phyloP scores from a whole-genome alignment of 2,888 invertebrate species.

The Nymphalis polychloros region DNA sequence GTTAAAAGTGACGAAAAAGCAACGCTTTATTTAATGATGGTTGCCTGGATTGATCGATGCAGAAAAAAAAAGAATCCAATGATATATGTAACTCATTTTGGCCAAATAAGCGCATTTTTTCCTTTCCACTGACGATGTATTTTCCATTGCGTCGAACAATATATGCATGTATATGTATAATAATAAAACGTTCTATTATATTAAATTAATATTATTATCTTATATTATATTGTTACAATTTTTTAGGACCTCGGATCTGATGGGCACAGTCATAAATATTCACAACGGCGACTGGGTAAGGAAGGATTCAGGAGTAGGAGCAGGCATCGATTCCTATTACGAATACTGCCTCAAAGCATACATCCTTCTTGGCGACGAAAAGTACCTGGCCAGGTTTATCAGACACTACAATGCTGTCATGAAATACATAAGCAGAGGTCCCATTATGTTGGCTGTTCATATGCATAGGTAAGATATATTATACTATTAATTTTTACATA shows the following conservation, averaged over 20 bases:
- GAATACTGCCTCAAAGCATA: slow-evolving; percentile 99
- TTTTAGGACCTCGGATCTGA: slow-evolving; percentile 87
- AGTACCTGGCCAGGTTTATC: slow-evolving; percentile 96
- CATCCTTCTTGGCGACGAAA: slow-evolving; percentile 95
- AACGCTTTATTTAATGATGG: too few species aligned
- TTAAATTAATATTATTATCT: background rate
- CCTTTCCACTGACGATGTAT: background rate
- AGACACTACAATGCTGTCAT: slow-evolving; percentile 97
- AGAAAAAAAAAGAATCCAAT: too few species aligned
- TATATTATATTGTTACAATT: background rate
- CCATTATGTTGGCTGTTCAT: slow-evolving; percentile 96
- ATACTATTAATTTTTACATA: background rate
- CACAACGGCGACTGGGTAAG: slow-evolving; percentile 99
- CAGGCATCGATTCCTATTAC: slow-evolving; percentile 99
- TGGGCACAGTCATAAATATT: slow-evolving; percentile 99
- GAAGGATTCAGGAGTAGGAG: slow-evolving; percentile 98
- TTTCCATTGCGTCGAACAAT: background rate
- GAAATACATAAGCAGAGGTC: slow-evolving; percentile 98
- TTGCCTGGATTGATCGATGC: too few species aligned
- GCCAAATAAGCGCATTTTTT: too few species aligned
- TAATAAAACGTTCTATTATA: too few species aligned
- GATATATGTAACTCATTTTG: too few species aligned
- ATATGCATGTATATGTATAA: too few species aligned
- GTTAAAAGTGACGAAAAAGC: too few species aligned
- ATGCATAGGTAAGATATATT: slow-evolving; percentile 87